A percentile compares a stretch with the other conserved stretches of the same genome.
These are phyloP conservation scores for Oncorhynchus kisutch DNA, from an alignment of 2,113 vertebrate species.

Conservation along the genomic window DNA sequence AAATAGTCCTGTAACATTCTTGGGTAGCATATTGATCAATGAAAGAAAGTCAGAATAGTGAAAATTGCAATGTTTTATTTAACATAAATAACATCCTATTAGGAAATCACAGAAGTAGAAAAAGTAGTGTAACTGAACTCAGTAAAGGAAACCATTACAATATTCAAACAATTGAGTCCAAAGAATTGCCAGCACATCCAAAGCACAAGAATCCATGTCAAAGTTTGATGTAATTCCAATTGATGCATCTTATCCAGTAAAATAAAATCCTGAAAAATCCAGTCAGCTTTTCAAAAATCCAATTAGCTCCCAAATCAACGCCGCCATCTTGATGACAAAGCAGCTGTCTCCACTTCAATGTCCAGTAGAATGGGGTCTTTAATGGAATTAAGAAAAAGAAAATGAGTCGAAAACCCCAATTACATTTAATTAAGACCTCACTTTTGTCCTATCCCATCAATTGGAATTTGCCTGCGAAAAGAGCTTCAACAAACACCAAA, in stretches of 20 bases:
- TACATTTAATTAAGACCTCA: conserved; percentile 29
- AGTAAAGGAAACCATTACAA: neutral
- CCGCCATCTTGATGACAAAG: conserved; percentile 86
- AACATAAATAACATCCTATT: neutral
- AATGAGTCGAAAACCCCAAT: conserved; percentile 79
- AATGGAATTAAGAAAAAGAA: conserved; percentile 84
- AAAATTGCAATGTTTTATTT: neutral
- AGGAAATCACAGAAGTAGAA: neutral
- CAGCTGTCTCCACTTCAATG: conserved; percentile 87
- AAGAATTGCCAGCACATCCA: conserved; percentile 23
- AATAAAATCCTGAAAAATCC: conserved; percentile 40
- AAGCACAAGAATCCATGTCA: conserved; percentile 37
- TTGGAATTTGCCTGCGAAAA: conserved; percentile 21
- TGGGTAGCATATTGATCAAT: neutral
- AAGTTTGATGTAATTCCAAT: conserved; percentile 46
- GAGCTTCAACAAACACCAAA: conserved; percentile 10
- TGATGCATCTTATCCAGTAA: conserved; percentile 10
- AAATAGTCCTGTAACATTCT: neutral
- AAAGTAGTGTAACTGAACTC: neutral
- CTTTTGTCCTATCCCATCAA: neutral
- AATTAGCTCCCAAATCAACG: conserved; percentile 58
- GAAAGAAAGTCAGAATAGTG: neutral
- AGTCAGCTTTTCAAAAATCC: conserved; percentile 53
- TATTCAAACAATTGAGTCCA: conserved; percentile 29
- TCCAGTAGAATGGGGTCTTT: conserved; percentile 88